Base-by-base conservation (phyloP, 2,113 vertebrate species). In the Telmatochromis brichardi region DNA sequence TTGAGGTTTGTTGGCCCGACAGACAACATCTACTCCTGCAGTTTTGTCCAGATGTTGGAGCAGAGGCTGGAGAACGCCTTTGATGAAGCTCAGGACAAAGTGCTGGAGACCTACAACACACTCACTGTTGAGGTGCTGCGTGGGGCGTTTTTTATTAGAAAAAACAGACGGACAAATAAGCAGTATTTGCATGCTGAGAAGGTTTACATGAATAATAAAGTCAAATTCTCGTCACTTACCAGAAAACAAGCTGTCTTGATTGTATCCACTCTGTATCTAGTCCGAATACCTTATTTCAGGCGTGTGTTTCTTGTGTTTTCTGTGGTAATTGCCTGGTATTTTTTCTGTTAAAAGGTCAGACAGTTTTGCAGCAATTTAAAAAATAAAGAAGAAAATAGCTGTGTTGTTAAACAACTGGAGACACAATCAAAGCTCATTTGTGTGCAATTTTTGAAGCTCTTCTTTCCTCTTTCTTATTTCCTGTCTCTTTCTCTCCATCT, bases 1-100 rank as follows among this genome's bases (percentile, higher is more conserved):
- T 92, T 99, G 83, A 98, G 99, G 95, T 99, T 99, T 83, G 97
- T 99, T 84, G 96, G 97, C 45, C 97, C 98, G 0, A 96, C 97
- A 4, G 97, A 99, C 92, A 97, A 98, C 63, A 96, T 99, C 85
- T 97, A 97, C 93, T 98, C 98, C 5, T 99, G 99, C 96, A 97
- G 95, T 58, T 99, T 99, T 91, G 96, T 97, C 28, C 98, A 98
- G 96, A 97, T 97, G 12, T 97, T 99, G 97, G 98, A 98, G 87
- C 97, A 98, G 88, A 94, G 97, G 55, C 95, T 99, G 60, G 97
- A 97, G 94, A 98, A 96, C 15, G 98, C 98, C 0, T 99, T 98
- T 40, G 97, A 98, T 11, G 98, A 98, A 86, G 99, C 98, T 4
- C 98, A 98, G 94, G 97, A 97, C 82, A 99, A 98, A 91, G 97